These are phyloP conservation scores for Lasioglossum vierecki DNA, from an alignment of 2,888 invertebrate genomes.

Conservation along the genomic window DNA sequence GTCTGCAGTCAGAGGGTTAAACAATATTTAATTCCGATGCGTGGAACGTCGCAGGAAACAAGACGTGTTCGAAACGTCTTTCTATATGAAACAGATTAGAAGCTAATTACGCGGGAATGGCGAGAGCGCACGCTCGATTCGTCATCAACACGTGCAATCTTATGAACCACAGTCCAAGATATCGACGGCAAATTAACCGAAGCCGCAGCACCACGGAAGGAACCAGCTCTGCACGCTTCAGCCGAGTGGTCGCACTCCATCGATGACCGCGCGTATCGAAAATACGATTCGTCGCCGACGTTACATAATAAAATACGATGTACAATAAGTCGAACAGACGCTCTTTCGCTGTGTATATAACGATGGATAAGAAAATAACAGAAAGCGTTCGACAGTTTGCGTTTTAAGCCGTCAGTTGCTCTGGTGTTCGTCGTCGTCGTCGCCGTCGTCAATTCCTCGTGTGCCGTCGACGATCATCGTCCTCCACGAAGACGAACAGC, in stretches of 20 bases:
- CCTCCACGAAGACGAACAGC: conserved; percentile 1
- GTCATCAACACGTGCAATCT: neutral
- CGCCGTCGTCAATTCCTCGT: neutral
- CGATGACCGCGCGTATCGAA: conserved; percentile 53
- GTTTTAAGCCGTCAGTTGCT: conserved; percentile 61
- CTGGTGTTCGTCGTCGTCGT: conserved; percentile 48
- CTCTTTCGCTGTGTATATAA: conserved; percentile 64
- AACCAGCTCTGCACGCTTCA: conserved; percentile 37
- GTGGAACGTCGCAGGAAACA: neutral
- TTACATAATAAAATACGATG: conserved; percentile 76
- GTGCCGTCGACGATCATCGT: neutral
- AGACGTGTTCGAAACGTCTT: neutral
- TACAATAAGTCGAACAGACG: conserved; percentile 71
- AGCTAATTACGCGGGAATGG: neutral
- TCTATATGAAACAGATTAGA: neutral
- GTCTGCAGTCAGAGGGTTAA: neutral
- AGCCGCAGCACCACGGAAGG: conserved; percentile 53
- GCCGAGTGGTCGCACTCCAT: conserved; percentile 19
- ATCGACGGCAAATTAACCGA: conserved; percentile 37
- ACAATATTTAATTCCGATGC: neutral
- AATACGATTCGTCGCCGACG: conserved; percentile 65
- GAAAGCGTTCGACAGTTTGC: conserved; percentile 64
- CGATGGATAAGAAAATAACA: conserved; percentile 73
- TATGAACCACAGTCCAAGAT: neutral
- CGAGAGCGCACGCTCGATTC: conserved; percentile 3